Evolutionary conservation across 2,888 invertebrate species (phyloP).

Genomic region (Hermaeophaga mercurialis): DNA sequence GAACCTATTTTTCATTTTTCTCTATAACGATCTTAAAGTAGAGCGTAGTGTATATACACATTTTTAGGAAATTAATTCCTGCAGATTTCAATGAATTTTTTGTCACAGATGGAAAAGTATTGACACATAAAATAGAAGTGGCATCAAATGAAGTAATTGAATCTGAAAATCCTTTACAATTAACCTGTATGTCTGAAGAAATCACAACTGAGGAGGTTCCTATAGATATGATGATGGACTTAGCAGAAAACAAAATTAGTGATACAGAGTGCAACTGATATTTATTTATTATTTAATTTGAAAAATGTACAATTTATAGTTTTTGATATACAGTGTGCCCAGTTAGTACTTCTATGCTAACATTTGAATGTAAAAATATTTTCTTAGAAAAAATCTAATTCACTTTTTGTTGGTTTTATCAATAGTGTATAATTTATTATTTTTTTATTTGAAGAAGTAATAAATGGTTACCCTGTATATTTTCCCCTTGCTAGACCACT

Average conservation of each 20-base stretch:
- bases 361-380: too few relatives aligned
- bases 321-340: too few relatives aligned
- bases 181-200: conserved; percentile 16
- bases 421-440: too few relatives aligned
- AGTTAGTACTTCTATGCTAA: too few relatives aligned
- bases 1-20: too few relatives aligned
- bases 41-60: too few relatives aligned
- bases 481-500: conserved; percentile 22
- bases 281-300: conserved; percentile 43
- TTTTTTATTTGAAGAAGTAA: too few relatives aligned
- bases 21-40: too few relatives aligned
- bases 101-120: conserved; percentile 13
- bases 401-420: too few relatives aligned
- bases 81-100: too few relatives aligned
- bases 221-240: conserved; percentile 32
- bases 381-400: too few relatives aligned
- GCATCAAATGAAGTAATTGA: conserved; percentile 24
- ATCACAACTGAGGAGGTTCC: conserved; percentile 21
- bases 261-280: conserved; percentile 41
- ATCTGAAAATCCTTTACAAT: conserved; percentile 15
- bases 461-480: conserved; percentile 14
- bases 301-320: conserved; percentile 37
- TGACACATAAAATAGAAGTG: conserved; percentile 16
- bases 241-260: conserved; percentile 32
- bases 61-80: too few relatives aligned